Evolutionary conservation across 2,113 vertebrate genomes (phyloP).

Genomic region (Hylia prasina): DNA sequence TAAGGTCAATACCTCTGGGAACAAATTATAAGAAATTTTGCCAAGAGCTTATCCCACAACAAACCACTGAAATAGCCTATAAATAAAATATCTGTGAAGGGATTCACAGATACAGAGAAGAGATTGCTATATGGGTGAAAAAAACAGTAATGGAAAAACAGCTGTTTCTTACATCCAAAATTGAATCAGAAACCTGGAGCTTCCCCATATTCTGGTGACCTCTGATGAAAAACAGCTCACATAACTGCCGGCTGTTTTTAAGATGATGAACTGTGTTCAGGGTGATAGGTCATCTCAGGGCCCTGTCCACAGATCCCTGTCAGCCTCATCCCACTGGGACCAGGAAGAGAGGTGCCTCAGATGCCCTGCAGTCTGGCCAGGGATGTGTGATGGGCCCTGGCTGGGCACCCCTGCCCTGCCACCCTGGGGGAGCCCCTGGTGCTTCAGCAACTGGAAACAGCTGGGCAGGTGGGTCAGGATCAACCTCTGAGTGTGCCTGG

Average conservation of each 20-base stretch:
- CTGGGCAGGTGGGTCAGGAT: slow-evolving; percentile 12
- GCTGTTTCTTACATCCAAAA: slow-evolving; percentile 54
- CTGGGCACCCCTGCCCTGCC: neutral
- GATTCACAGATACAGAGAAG: slow-evolving; percentile 53
- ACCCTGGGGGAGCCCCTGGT: neutral
- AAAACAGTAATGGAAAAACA: slow-evolving; percentile 59
- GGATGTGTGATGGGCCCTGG: neutral
- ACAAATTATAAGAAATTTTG: slow-evolving; percentile 49
- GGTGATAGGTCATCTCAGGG: neutral
- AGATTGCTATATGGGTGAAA: slow-evolving; percentile 40
- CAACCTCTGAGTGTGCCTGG: neutral
- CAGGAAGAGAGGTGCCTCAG: neutral
- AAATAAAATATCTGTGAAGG: slow-evolving; percentile 66
- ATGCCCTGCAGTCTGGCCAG: neutral
- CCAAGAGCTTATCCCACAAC: slow-evolving; percentile 58
- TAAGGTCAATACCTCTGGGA: slow-evolving; percentile 34
- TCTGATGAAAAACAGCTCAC: slow-evolving; percentile 27
- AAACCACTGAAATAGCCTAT: slow-evolving; percentile 68
- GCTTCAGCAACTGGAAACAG: slow-evolving; percentile 58
- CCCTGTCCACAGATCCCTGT: neutral
- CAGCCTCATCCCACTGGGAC: neutral
- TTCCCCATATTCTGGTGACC: slow-evolving; percentile 48
- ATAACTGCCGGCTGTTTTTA: neutral
- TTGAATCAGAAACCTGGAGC: slow-evolving; percentile 53
- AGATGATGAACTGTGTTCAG: neutral